Percentiles rank a stretch among this genome's conserved stretches.
phyloP scores from a whole-genome alignment of 2,113 vertebrate species.

The Rhinopithecus roxellana region DNA sequence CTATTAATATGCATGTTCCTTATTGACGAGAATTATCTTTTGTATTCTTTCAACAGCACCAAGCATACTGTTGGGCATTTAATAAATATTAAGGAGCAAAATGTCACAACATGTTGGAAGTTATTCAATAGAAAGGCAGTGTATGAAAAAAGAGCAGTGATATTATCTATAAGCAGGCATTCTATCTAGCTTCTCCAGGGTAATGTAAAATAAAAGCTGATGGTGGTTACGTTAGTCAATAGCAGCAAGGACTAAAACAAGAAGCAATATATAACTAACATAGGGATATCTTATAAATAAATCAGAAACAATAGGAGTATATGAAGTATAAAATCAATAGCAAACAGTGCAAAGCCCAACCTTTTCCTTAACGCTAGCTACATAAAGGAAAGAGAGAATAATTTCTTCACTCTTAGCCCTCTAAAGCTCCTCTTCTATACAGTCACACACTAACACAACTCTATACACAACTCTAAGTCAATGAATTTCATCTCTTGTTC shows the following conservation, averaged over 20 bases:
- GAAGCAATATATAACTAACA: not conserved
- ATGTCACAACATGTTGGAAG: conserved; percentile 52
- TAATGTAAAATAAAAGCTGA: conserved; percentile 49
- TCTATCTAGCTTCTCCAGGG: conserved; percentile 20
- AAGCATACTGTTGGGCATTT: conserved; percentile 54
- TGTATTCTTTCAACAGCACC: conserved; percentile 48
- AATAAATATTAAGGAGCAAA: conserved; percentile 70
- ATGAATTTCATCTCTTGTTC: not conserved
- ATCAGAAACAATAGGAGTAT: not conserved
- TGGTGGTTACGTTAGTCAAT: not conserved
- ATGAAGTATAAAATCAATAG: conserved; percentile 33
- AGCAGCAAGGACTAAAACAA: conserved; percentile 33
- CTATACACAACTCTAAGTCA: not conserved
- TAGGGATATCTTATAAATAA: conserved; percentile 38
- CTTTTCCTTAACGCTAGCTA: not conserved
- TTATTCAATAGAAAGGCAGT: conserved; percentile 59
- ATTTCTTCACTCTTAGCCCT: not conserved
- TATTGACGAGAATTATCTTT: conserved; percentile 57
- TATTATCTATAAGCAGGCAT: conserved; percentile 45
- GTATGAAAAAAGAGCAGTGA: conserved; percentile 48
- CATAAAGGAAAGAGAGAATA: not conserved
- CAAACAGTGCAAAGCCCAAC: conserved; percentile 9
- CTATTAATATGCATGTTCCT: conserved; percentile 61
- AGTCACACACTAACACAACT: not conserved
- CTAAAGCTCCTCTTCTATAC: not conserved